Base-by-base conservation (phyloP, 2,888 invertebrate species). In the Cephus spinipes region DNA sequence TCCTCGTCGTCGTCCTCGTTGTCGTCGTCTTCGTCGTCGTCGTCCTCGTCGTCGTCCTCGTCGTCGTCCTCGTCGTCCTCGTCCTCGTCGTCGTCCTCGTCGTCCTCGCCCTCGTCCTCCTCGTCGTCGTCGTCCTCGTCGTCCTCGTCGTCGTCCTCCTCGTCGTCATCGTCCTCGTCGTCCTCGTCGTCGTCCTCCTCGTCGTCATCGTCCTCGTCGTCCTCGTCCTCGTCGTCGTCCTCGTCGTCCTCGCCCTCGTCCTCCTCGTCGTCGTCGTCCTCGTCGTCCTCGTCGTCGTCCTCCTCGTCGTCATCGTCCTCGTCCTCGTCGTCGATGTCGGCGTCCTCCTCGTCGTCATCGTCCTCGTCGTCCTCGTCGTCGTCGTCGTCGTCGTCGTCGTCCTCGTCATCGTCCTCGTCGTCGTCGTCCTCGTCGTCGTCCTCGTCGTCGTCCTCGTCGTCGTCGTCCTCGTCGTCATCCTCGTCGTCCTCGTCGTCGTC, bases 71-170 rank as follows among this genome's bases (percentile, higher is more conserved):
- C 68, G 68, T 68, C 68, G 68, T 68, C 68, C 68, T 68, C 68
- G 68, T 68, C 68, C 12, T 68, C 12, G 68, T 68, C 68, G 68
- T 68, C n/a, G n/a, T n/a, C n/a, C n/a, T n/a, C n/a, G n/a, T n/a
- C n/a, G n/a, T n/a, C n/a, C n/a, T n/a, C n/a, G n/a, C n/a, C n/a
- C n/a, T n/a, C 68, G 68, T 68, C 68, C 12, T 68, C 68, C 12
- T 68, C 68, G 68, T 68, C 68, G 68, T 68, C 68, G 68, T 68
- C 68, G 68, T 68, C 68, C 68, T 68, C 68, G 68, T 68, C 68
- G 68, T 68, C 68, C 12, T 68, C 23, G 23, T 68, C 68, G 68
- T 12, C 68, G 68, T 68, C 68, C 12, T 68, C 68, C 68, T 68
- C 68, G 68, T 68, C 68, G 68, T 68, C 68, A 23, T 68, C 68